These are phyloP conservation scores for Chrysomallon squamiferum DNA, from an alignment of 1,140 invertebrate species.

Conservation along the genomic window DNA sequence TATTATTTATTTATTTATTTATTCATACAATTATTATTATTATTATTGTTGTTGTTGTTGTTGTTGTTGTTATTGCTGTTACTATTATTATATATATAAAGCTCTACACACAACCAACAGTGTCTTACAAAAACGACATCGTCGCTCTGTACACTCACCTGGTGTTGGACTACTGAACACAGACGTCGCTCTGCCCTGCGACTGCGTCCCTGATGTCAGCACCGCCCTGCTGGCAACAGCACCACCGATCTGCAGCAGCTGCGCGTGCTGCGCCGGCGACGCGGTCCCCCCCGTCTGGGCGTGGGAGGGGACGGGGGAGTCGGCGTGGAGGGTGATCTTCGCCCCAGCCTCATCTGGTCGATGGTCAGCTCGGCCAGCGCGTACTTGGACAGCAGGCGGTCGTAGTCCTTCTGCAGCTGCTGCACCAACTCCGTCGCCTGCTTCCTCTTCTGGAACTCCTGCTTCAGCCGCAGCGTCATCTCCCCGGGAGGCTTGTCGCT, in stretches of 20 bases:
- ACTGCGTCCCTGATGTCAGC: conserved; percentile 11
- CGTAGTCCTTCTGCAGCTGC: conserved; percentile 60
- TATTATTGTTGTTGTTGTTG: too few relatives aligned
- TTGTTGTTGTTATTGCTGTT: too few relatives aligned
- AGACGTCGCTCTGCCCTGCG: background rate
- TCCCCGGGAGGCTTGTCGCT: conserved; percentile 39
- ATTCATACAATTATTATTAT: too few relatives aligned
- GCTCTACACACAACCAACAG: too few relatives aligned
- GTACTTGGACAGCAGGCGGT: conserved; percentile 60
- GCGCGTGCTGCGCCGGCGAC: conserved; percentile 36
- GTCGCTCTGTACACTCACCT: too few relatives aligned
- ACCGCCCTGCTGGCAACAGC: conserved; percentile 8
- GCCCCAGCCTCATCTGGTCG: conserved; percentile 62
- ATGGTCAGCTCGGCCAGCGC: conserved; percentile 63
- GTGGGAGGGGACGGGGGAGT: conserved; percentile 51
- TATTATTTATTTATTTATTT: too few relatives aligned
- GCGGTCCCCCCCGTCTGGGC: conserved; percentile 34
- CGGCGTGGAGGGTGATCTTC: conserved; percentile 51
- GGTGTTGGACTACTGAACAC: too few relatives aligned
- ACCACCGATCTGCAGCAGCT: conserved; percentile 34
- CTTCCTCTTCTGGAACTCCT: conserved; percentile 50
- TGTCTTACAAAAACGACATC: too few relatives aligned
- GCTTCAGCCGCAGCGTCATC: conserved; percentile 45
- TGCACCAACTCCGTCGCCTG: conserved; percentile 58
- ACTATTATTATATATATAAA: too few relatives aligned